These are phyloP conservation scores for Sapajus apella DNA, from an alignment of 2,113 vertebrate genomes.

Conservation along the genomic window DNA sequence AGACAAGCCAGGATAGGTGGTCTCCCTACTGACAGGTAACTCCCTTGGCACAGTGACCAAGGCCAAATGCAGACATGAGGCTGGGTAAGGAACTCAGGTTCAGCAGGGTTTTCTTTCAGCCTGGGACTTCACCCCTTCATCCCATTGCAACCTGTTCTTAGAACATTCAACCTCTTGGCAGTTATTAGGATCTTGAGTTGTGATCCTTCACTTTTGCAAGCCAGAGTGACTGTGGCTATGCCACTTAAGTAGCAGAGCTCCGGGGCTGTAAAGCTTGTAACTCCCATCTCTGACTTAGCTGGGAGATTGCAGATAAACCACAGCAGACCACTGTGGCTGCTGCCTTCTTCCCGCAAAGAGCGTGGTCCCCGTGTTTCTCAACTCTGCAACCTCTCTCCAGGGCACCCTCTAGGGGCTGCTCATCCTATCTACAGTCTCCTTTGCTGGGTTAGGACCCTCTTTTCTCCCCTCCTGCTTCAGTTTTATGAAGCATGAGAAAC, in stretches of 20 bases:
- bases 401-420: neutral
- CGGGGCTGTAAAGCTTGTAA: neutral
- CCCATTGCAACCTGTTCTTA: neutral
- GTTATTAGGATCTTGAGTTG: neutral
- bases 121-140: no score
- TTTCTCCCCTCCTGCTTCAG: neutral
- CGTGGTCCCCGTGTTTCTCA: rapidly evolving
- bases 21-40: neutral
- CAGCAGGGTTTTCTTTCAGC: neutral
- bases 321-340: rapidly evolving
- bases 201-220: neutral
- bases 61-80: neutral
- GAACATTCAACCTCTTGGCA: neutral
- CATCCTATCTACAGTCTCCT: neutral
- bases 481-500: neutral
- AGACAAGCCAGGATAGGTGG: neutral
- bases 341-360: neutral
- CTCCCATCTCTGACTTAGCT: neutral
- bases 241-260: neutral
- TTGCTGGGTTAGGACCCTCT: neutral
- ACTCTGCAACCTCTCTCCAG: neutral
- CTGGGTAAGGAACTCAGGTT: neutral
- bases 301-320: no score
- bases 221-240: neutral
- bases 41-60: neutral